These are phyloP conservation scores for Melangyna quadrimaculata DNA, from an alignment of 2,888 invertebrate genomes.

Conservation along the genomic window DNA sequence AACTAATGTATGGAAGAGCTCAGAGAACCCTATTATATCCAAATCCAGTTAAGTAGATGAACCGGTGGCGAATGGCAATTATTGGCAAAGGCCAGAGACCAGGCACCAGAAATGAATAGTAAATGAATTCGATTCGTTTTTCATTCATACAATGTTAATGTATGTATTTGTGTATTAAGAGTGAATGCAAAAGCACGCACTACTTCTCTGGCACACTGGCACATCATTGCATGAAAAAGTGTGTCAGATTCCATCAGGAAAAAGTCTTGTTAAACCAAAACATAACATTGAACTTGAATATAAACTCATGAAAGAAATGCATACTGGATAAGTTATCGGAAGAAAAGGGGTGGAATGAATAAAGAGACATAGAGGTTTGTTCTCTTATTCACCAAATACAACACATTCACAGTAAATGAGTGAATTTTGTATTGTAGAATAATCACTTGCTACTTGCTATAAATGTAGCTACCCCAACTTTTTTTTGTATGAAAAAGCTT, in stretches of 20 bases:
- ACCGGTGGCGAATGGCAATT: no score
- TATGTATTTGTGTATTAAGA: neutral
- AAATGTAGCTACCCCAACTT: no score
- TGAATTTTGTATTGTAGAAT: no score
- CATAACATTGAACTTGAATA: slow-evolving; percentile 24
- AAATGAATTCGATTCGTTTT: neutral
- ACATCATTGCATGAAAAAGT: neutral
- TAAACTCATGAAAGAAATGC: neutral
- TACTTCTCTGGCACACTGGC: neutral
- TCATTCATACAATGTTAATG: neutral
- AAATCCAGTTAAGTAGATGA: neutral
- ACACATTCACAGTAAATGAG: neutral
- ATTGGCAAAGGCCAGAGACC: no score
- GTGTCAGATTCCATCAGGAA: neutral
- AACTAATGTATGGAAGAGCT: neutral
- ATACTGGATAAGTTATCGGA: neutral
- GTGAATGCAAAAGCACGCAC: neutral
- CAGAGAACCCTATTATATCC: neutral
- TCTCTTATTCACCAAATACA: neutral
- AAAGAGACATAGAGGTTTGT: neutral
- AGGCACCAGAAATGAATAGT: no score
- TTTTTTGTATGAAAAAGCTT: no score
- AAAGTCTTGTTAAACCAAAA: neutral
- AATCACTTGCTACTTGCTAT: no score
- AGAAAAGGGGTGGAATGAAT: neutral